Evolutionary conservation across 2,888 invertebrate species (phyloP).

Genomic region (Acleris laterana): DNA sequence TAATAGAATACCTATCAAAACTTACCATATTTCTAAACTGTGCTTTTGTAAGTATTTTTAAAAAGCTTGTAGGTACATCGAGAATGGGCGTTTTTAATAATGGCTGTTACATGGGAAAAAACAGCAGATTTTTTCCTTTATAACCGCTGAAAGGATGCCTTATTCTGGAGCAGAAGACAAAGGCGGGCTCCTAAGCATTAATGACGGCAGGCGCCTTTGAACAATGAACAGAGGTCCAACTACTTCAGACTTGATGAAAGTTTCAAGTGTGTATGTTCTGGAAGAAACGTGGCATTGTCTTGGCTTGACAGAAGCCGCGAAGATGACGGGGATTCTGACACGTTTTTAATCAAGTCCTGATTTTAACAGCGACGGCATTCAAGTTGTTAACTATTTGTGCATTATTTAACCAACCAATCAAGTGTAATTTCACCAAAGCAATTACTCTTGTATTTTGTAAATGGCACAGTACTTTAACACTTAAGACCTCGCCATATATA

Average conservation of each 20-base stretch:
- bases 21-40: no score
- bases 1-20: no score
- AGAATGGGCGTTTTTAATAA: no score
- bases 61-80: no score
- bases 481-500: constrained; percentile 44
- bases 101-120: not conserved
- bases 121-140: constrained; percentile 37
- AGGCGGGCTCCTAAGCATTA: constrained; percentile 61
- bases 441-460: constrained; percentile 27
- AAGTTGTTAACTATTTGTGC: not conserved
- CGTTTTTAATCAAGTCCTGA: constrained; percentile 2
- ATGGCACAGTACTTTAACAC: constrained; percentile 36
- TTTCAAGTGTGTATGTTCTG: constrained; percentile 48
- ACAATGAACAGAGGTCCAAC: constrained; percentile 62
- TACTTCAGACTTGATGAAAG: constrained; percentile 63
- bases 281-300: constrained; percentile 43
- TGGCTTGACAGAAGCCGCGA: not conserved
- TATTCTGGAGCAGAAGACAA: constrained; percentile 60
- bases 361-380: not conserved
- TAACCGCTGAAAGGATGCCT: constrained; percentile 54
- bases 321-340: constrained; percentile 1
- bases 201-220: constrained; percentile 60
- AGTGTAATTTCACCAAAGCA: constrained; percentile 24
- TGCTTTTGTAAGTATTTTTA: no score
- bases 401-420: constrained; percentile 16